phyloP scores from a whole-genome alignment of 2,797 vertebrate genomes.

The Lerista edwardsae region DNA sequence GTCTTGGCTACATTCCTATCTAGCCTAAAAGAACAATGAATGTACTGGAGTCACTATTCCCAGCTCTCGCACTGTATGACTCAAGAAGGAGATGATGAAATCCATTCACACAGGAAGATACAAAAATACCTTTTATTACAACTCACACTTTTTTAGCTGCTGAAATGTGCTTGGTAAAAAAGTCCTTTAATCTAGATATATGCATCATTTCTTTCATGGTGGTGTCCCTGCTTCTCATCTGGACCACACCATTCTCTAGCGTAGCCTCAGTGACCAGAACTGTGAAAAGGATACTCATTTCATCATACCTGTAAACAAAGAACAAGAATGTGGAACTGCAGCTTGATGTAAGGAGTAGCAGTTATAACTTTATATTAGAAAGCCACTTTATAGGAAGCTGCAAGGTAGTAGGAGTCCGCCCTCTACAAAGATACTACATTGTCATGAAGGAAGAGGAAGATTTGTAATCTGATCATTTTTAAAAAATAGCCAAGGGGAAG shows the following conservation, averaged over 20 bases:
- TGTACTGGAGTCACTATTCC: not conserved
- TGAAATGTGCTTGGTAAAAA: slow-evolving; percentile 86
- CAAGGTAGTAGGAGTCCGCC: not conserved
- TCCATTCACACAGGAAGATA: slow-evolving; percentile 17
- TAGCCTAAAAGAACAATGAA: not conserved
- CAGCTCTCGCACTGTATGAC: not conserved
- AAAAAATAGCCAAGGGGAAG: too few relatives aligned
- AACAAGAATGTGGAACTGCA: not conserved
- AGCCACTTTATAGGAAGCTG: not conserved
- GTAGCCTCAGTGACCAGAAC: slow-evolving; percentile 86
- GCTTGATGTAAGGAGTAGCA: not conserved
- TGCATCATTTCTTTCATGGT: slow-evolving; percentile 94
- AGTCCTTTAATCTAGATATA: slow-evolving; percentile 88
- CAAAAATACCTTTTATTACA: slow-evolving; percentile 68
- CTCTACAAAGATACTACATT: too few relatives aligned
- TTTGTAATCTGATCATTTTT: too few relatives aligned
- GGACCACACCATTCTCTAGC: slow-evolving; percentile 89
- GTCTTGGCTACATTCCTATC: not conserved
- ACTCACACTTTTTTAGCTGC: slow-evolving; percentile 79
- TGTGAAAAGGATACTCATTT: slow-evolving; percentile 94
- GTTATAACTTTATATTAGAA: not conserved
- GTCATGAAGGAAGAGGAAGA: too few relatives aligned
- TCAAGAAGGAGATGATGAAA: accelerated
- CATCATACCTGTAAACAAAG: slow-evolving; percentile 86
- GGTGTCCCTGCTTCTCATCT: slow-evolving; percentile 91